Conservation (phyloP, 2,888 invertebrate genomes). For the Volucella inanis region DNA sequence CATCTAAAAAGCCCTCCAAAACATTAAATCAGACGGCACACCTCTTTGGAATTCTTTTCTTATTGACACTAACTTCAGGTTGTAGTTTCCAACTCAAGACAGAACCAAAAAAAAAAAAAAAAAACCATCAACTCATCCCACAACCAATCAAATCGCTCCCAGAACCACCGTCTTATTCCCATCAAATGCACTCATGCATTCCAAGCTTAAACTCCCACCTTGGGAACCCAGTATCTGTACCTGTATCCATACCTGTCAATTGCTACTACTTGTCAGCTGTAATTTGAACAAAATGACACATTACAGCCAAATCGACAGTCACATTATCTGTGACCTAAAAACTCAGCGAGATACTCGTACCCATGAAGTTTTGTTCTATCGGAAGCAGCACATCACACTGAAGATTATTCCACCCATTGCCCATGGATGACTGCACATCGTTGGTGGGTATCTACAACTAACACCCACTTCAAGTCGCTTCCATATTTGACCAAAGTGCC, state of each 20-base stretch:
- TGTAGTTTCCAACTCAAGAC: slow-evolving; percentile 20
- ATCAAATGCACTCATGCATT: slow-evolving; percentile 33
- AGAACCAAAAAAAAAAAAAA: slow-evolving; percentile 1
- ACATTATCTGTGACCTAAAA: slow-evolving; percentile 64
- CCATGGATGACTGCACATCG: slow-evolving; percentile 2
- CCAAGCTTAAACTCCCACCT: not conserved
- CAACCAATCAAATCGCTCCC: slow-evolving; percentile 31
- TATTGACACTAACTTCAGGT: too few species aligned
- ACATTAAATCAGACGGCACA: too few species aligned
- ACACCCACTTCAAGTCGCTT: slow-evolving; percentile 1
- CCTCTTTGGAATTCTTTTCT: too few species aligned
- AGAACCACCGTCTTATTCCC: slow-evolving; percentile 40
- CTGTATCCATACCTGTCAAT: slow-evolving; percentile 56
- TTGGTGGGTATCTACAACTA: not conserved
- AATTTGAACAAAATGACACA: slow-evolving; percentile 48
- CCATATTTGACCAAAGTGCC: slow-evolving; percentile 5
- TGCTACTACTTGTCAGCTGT: slow-evolving; percentile 38
- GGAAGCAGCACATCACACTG: slow-evolving; percentile 39
- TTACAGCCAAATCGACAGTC: not conserved
- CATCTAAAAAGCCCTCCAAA: too few species aligned
- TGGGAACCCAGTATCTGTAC: too few species aligned
- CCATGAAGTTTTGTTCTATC: slow-evolving; percentile 63
- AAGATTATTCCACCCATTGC: not conserved
- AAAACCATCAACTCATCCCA: slow-evolving; percentile 40
- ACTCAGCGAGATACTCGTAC: slow-evolving; percentile 23